A percentile compares a stretch with the other conserved stretches of the same genome.
phyloP scores from a whole-genome alignment of 2,797 vertebrate species.

The Schizothorax lantsangensis region DNA sequence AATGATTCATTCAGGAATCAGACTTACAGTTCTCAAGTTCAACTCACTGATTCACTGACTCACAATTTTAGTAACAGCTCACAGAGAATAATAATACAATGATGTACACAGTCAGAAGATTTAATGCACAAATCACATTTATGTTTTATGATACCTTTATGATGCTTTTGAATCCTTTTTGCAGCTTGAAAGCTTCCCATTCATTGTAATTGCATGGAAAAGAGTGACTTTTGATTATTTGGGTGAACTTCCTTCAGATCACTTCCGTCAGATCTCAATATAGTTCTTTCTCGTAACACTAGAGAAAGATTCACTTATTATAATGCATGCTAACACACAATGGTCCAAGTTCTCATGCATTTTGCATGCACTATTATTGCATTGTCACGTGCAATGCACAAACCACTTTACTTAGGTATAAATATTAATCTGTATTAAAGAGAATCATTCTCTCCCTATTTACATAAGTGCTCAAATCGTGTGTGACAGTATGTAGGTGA shows the following conservation, averaged over 20 bases:
- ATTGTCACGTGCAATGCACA: not conserved
- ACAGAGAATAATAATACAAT: not conserved
- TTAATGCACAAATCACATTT: not conserved
- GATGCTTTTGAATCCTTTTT: not conserved
- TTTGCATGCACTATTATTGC: conserved; percentile 34
- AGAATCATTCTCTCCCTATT: conserved; percentile 36
- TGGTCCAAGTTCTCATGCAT: conserved; percentile 35
- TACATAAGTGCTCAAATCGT: conserved; percentile 38
- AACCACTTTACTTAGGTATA: conserved; percentile 15
- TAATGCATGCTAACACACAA: not conserved
- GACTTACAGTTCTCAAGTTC: not conserved
- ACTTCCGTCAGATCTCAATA: not conserved
- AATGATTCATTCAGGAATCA: not conserved
- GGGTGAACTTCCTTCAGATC: not conserved
- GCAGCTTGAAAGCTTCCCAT: not conserved
- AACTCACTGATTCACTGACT: too few species aligned
- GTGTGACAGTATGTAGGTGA: not conserved
- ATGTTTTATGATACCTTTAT: not conserved
- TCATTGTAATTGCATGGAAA: not conserved
- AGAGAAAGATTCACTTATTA: not conserved
- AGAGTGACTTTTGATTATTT: not conserved
- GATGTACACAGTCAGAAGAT: not conserved
- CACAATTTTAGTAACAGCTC: not conserved
- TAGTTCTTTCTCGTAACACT: not conserved
- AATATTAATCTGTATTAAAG: conserved; percentile 53